A percentile compares a stretch with the other conserved stretches of the same genome.
Evolutionary conservation across 2,888 invertebrate species (phyloP).

Genomic region (Chloromyia formosa): DNA sequence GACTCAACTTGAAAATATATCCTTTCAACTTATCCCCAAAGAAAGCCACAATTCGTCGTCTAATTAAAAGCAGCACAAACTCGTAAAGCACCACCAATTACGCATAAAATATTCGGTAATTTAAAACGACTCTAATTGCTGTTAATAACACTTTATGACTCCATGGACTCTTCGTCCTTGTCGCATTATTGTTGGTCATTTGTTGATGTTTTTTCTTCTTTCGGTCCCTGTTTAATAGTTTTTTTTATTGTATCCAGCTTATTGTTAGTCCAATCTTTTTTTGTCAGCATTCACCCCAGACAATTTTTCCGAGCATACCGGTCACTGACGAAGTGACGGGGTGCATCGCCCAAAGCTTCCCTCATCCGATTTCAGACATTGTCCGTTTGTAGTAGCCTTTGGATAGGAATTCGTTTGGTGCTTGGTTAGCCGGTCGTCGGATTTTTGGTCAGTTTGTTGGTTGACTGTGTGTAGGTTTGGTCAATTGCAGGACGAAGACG

Average conservation of each 20-base stretch:
- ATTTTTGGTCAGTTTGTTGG: slow-evolving; percentile 18
- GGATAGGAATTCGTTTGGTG: slow-evolving; percentile 23
- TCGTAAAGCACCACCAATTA: not conserved
- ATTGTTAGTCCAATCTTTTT: not conserved
- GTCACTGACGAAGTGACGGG: not conserved
- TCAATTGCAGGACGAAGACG: slow-evolving; percentile 14
- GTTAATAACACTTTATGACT: slow-evolving; percentile 35
- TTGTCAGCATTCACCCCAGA: not conserved
- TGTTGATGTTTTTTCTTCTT: slow-evolving; percentile 9
- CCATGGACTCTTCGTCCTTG: slow-evolving; percentile 12
- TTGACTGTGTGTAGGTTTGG: too few species aligned
- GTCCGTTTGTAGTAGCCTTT: not conserved
- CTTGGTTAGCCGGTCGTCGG: slow-evolving; percentile 20
- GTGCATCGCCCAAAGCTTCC: too few species aligned
- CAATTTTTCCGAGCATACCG: not conserved
- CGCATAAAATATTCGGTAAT: slow-evolving; percentile 24
- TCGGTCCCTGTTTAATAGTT: not conserved
- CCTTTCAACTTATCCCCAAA: too few species aligned
- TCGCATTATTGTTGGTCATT: slow-evolving; percentile 27
- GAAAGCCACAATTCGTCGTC: too few species aligned
- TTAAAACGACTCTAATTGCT: slow-evolving; percentile 29
- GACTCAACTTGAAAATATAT: too few species aligned
- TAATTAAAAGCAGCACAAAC: too few species aligned
- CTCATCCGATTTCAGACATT: too few species aligned
- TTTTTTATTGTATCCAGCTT: slow-evolving; percentile 16